Conservation (phyloP, 2,888 invertebrate genomes). For the Cistogaster globosa region DNA sequence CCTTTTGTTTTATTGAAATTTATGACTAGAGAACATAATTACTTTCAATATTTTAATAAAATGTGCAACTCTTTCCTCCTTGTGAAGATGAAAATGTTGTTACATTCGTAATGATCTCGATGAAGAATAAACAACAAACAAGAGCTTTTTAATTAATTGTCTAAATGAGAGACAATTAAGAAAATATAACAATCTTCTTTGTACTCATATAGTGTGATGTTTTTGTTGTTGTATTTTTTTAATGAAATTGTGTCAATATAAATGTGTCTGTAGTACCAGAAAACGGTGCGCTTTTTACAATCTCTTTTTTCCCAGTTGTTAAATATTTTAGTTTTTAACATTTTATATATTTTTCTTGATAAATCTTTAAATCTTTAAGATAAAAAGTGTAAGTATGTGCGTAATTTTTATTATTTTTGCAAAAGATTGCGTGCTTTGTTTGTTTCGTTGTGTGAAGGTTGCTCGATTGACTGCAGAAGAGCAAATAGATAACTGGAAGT, state of each 20-base stretch:
- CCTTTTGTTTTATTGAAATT: constrained; percentile 54
- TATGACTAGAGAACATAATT: constrained; percentile 51
- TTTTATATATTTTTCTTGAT: constrained; percentile 4
- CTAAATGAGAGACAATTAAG: constrained; percentile 55
- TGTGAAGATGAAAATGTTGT: background rate
- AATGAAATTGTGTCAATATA: constrained; percentile 55
- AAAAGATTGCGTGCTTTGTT: too few species aligned
- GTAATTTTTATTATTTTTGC: too few species aligned
- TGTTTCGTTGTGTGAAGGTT: too few species aligned
- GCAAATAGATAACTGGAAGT: too few species aligned
- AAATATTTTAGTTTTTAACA: background rate
- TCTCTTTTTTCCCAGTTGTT: constrained; percentile 10
- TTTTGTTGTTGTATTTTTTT: background rate
- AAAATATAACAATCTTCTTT: constrained; percentile 28
- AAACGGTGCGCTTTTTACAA: background rate
- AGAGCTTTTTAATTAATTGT: constrained; percentile 61
- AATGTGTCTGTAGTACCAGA: constrained; percentile 22
- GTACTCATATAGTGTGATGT: background rate
- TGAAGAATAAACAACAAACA: constrained; percentile 44
- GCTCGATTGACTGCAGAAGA: too few species aligned
- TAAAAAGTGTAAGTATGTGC: too few species aligned
- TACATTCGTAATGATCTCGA: constrained; percentile 24
- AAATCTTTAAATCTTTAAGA: too few species aligned
- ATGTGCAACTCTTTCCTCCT: background rate
- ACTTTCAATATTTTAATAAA: constrained; percentile 6